Evolutionary conservation across 1,140 invertebrate genomes (phyloP), one percentile per base, ranked within the genome.

Genomic region (Neotoxoptera formosana): DNA sequence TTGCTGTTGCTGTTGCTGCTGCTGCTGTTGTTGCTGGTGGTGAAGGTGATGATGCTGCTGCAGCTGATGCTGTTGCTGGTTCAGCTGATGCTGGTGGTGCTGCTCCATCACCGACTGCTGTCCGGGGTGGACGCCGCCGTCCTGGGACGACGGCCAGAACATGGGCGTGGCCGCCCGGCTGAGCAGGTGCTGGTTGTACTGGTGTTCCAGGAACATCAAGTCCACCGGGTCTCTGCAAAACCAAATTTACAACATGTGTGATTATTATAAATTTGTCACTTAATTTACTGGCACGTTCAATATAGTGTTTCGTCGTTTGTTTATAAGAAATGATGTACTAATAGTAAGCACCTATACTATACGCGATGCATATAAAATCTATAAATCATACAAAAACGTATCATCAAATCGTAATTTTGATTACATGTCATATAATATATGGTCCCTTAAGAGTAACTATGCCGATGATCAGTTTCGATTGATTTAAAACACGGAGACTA

Each of bases 191-290:
- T 96, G 95, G 0, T 96, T 95, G 94, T 97, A 96, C 94, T 97
- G 96, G 94, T 97, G 96, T 94, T 97, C 96, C 95, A 97, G 95
- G 94, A 97, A 95, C 94, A 97, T 95, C 20, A 96, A 95, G 94
- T 97, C 96, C 96, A 97, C 97, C 36, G 96, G 96, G 95, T 97
- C 96, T 94, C 96, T 96, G 94, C 94, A 94, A 94, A 95, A 94
- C 23, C 45, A 36, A 93, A 86, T 45, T 1, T 3, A 86, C 41
- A 47, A 1, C 41, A 1, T 2, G 36, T 30, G 25, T 17, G 60
- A 20, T 76, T 76, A 76, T 76, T 76, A 67, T 67, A 20, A n/a
- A 20, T 6, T 76, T 7, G n/a, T 76, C 60, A 2, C 25, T 25
- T 67, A 7, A 23, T 53, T 67, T 4, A 11, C 2, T 30, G 60